A percentile compares a stretch with the other conserved stretches of the same genome.
phyloP scores from a whole-genome alignment of 2,797 vertebrate genomes.

The Acipenser transmontanus region DNA sequence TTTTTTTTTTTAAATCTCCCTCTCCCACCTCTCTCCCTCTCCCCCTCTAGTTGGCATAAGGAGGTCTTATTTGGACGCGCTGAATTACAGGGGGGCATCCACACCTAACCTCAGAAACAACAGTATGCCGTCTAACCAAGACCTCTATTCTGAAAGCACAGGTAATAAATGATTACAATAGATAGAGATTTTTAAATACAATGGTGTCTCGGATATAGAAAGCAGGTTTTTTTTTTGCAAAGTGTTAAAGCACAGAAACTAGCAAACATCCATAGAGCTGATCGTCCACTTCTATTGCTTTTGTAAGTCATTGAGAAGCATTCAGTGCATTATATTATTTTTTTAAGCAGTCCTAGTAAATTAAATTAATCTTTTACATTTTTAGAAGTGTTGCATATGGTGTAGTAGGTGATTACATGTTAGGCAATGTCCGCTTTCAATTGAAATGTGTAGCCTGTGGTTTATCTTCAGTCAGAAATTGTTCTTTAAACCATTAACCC shows the following conservation, averaged over 20 bases:
- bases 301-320: too few relatives aligned
- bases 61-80: conserved; percentile 56
- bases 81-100: conserved; percentile 38
- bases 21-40: neutral
- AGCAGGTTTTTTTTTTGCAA: neutral
- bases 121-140: conserved; percentile 5
- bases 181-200: neutral
- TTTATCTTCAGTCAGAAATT: too few relatives aligned
- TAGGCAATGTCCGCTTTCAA: too few relatives aligned
- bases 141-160: conserved; percentile 6
- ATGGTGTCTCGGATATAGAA: too few relatives aligned
- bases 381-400: too few relatives aligned
- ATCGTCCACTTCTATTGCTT: neutral
- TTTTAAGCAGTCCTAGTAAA: too few relatives aligned
- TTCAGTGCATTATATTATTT: too few relatives aligned
- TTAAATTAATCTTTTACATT: too few relatives aligned
- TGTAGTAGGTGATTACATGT: too few relatives aligned
- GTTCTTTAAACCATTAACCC: too few relatives aligned
- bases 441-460: too few relatives aligned
- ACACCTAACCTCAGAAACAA: conserved; percentile 29
- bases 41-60: conserved; percentile 42
- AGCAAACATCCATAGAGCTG: neutral
- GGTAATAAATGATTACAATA: neutral
- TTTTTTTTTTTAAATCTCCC: neutral
- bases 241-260: neutral